Base-by-base conservation (phyloP, 2,797 vertebrate species). In the Cyclura pinguis region DNA sequence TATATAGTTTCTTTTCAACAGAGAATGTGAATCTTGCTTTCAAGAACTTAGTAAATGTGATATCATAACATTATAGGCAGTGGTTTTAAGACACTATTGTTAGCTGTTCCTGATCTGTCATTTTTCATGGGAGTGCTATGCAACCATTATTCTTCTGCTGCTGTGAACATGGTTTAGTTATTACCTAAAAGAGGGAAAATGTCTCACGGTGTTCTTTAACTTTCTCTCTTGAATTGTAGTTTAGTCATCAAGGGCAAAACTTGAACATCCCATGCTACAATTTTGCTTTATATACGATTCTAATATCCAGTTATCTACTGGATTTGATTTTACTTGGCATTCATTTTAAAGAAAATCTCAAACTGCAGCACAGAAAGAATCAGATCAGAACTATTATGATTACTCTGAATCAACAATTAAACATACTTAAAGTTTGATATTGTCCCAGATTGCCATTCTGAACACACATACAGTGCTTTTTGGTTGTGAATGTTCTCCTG, bases 91-190 rank as follows among this genome's bases (percentile, higher is more conserved):
- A 91, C 84, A 92, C 85, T 78, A 89, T 83, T 90, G 93, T 94
- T 93, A 94, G 89, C 47, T 88, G 84, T 90, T 94, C 90, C 85
- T 91, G 64, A 94, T 87, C 80, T 91, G 73, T 86, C 89, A 88
- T 52, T 95, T 96, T 38, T 73, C 80, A 93, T 1, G 92, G 73
- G 94, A 93, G 47, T 72, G 52, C 95, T 95, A 92, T 93, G 84
- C 91, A 94, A 95, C 94, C 94, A 88, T 89, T 96, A 94, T 91
- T n/a, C 42, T 88, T 72, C 38, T 32, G 12, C 62, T 91, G 92
- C 94, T 90, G 95, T 90, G 87, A 96, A 95, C 55, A 55, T 92
- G 80, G 62, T 32, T 78, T 93, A 47, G 67, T 69, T 88, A 80
- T 67, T 89, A 92, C 67, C 90, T 38, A 52, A 93, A 88, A 88